Evolutionary conservation across 1,140 invertebrate species (phyloP).

Genomic region (Brachionus manjavacas): DNA sequence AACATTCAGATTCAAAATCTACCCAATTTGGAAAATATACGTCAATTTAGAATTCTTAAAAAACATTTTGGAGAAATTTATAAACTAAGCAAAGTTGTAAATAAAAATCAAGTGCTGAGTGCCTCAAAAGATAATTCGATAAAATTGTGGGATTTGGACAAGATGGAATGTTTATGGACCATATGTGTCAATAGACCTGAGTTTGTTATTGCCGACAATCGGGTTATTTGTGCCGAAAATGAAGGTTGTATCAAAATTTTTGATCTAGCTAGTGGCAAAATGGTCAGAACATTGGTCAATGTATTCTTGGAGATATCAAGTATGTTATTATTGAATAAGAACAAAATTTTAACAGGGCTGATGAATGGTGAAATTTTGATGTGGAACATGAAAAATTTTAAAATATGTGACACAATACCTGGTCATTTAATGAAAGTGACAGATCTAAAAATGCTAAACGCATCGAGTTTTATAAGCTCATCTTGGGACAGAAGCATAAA

Average conservation of each 20-base stretch:
- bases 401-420: neutral
- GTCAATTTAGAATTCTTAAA: neutral
- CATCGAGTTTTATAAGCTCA: neutral
- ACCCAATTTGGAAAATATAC: neutral
- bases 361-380: neutral
- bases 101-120: neutral
- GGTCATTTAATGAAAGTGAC: neutral
- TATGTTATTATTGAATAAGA: neutral
- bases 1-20: neutral
- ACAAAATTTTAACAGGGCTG: neutral
- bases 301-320: neutral
- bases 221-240: neutral
- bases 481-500: neutral
- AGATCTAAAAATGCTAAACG: neutral
- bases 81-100: neutral
- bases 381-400: neutral
- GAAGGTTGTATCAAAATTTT: neutral
- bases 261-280: neutral
- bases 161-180: neutral
- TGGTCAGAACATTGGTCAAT: neutral
- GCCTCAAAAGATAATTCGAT: neutral
- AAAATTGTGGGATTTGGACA: slow-evolving; percentile 2
- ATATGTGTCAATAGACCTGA: neutral
- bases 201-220: neutral
- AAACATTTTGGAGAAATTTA: neutral